Base-by-base conservation (phyloP, 2,113 vertebrate genomes). In the Pantherophis guttatus region DNA sequence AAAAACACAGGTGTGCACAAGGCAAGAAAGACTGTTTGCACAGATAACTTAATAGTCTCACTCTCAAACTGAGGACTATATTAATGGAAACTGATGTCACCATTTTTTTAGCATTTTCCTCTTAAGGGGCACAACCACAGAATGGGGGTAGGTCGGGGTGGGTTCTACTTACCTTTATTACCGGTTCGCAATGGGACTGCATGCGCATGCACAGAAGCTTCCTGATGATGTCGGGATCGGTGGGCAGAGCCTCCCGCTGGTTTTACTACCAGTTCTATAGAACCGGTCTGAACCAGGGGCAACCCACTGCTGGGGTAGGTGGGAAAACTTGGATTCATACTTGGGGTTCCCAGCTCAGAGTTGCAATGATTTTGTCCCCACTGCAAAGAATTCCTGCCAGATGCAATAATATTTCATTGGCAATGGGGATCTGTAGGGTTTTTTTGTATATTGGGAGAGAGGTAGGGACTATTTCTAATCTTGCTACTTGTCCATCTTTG, bases 21-120 rank as follows among this genome's bases (percentile, higher is more conserved):
- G n/a, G 29, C 65, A 39, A 39, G 44, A 62, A 88, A 88, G 21
- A 19, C n/a, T 39, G 54, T 54, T 87, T 62, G 48, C 52, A 26
- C 52, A 21, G 62, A 70, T 65, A 86, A 52, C 86, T 92, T 54
- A 90, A 93, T 85, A n/a, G 65, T 24, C 23, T 92, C 91, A 86
- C 26, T 54, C 52, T 88, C 39, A 48, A 65, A 89, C 59, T n/a
- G 91, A 95, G 70, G 52, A 91, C 50, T 89, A 23, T 58, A 75
- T 58, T 93, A 92, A 53, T 52, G 52, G 57, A 33, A 92, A 26
- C 29, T 24, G 81, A 55, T 48, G 70, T 44, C 23, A 57, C 0
- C 8, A 24, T 53, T 33, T 88, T 50, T n/a, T 55, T 48, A 44
- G 62, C 50, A 19, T 48, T 54, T 88, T 23, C 29, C 23, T 15